These are phyloP conservation scores for Papilio aristodemus DNA, from an alignment of 1,140 invertebrate species.

Conservation along the genomic window DNA sequence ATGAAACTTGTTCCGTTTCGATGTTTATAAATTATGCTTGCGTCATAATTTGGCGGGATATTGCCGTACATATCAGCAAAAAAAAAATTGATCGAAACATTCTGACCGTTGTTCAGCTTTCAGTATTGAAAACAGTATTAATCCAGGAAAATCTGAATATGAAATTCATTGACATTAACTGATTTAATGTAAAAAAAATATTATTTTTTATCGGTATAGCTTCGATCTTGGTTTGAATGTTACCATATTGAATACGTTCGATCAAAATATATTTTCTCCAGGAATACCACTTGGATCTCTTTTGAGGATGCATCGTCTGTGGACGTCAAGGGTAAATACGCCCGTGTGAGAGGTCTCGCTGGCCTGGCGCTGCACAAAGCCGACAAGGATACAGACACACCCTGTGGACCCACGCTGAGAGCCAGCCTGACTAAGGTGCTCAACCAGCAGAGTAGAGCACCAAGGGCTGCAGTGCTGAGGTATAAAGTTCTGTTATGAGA, in stretches of 20 bases:
- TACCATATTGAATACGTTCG: not conserved
- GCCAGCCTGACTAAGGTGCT: constrained; percentile 76
- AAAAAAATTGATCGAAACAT: too few species aligned
- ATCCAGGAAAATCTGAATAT: too few species aligned
- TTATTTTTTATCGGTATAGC: too few species aligned
- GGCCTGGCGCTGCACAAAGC: constrained; percentile 79
- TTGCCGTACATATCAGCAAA: not conserved
- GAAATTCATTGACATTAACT: too few species aligned
- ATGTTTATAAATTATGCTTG: not conserved
- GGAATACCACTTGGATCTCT: constrained; percentile 87
- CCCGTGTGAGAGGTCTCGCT: constrained; percentile 79
- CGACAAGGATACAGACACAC: constrained; percentile 69
- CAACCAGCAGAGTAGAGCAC: constrained; percentile 80
- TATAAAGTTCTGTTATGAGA: constrained; percentile 35
- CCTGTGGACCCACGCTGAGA: constrained; percentile 74
- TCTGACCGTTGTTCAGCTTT: too few species aligned
- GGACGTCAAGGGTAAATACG: constrained; percentile 87
- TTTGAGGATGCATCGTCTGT: constrained; percentile 88
- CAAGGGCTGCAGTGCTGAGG: constrained; percentile 80
- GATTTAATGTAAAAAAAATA: too few species aligned
- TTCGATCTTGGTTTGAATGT: too few species aligned
- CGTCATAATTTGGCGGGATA: not conserved
- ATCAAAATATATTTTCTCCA: constrained; percentile 47
- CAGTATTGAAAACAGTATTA: too few species aligned
- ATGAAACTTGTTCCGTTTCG: not conserved